Evolutionary conservation across 2,888 invertebrate genomes (phyloP).

Genomic region (Spodoptera picta): DNA sequence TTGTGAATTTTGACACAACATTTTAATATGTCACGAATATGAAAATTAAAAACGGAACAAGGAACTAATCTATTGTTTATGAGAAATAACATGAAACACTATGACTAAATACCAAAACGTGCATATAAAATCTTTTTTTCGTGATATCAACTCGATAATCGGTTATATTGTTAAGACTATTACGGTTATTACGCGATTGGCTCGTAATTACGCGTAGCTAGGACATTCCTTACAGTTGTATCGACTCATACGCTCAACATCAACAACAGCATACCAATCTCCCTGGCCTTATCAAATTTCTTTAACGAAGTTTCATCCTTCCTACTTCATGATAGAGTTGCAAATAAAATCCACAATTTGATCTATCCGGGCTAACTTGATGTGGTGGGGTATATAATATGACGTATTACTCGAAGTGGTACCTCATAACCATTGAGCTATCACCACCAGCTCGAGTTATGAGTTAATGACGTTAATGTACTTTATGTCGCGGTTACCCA

Average conservation of each 20-base stretch:
- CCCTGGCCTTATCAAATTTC: too few relatives aligned
- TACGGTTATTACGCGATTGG: constrained; percentile 32
- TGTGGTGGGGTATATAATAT: too few relatives aligned
- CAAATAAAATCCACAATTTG: too few relatives aligned
- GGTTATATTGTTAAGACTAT: constrained; percentile 28
- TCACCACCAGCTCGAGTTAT: neutral
- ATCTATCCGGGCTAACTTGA: too few relatives aligned
- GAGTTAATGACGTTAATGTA: too few relatives aligned
- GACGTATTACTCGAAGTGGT: constrained; percentile 27
- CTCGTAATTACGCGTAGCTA: constrained; percentile 34
- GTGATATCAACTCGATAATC: constrained; percentile 35
- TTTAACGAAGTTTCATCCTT: too few relatives aligned
- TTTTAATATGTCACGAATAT: constrained; percentile 14
- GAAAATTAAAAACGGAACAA: neutral
- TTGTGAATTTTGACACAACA: constrained; percentile 18
- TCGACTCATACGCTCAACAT: constrained; percentile 38
- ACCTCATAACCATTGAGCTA: constrained; percentile 17
- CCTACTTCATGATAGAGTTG: too few relatives aligned
- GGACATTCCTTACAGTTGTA: constrained; percentile 45
- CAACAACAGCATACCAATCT: constrained; percentile 1
- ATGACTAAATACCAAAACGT: constrained; percentile 15
- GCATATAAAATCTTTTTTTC: constrained; percentile 18
- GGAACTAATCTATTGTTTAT: too few relatives aligned
- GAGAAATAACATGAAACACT: neutral
- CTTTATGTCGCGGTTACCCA: constrained; percentile 24